Percentiles rank a stretch among this genome's conserved stretches.
These are phyloP conservation scores for Pammene aurita DNA, from an alignment of 2,888 invertebrate genomes.

Conservation along the genomic window DNA sequence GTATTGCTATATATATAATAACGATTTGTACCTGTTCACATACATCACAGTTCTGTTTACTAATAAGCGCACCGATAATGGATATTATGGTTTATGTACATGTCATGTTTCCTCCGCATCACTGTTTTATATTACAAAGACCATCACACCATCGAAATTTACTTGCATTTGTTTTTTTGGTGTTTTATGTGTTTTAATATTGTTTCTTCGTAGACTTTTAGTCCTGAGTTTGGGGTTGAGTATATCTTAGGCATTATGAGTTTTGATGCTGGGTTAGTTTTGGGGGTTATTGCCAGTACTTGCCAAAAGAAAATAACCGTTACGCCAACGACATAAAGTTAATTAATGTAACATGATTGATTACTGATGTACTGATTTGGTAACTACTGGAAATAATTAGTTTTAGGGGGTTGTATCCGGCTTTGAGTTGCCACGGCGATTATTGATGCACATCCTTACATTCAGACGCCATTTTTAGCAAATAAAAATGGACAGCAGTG, in stretches of 20 bases:
- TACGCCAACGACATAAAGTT: not conserved
- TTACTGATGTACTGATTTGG: not conserved
- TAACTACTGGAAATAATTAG: not conserved
- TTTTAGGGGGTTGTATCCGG: not conserved
- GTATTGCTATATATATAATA: constrained; percentile 52
- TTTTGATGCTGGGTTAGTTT: constrained; percentile 5
- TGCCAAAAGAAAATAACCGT: not conserved
- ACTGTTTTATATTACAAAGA: constrained; percentile 56
- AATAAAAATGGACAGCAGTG: no score
- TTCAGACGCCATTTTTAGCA: not conserved
- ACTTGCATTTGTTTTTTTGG: constrained; percentile 68
- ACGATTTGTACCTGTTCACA: constrained; percentile 47
- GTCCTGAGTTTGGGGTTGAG: constrained; percentile 41
- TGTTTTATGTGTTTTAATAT: constrained; percentile 53
- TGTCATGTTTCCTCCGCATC: constrained; percentile 35
- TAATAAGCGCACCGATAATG: constrained; percentile 44
- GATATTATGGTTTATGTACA: constrained; percentile 42
- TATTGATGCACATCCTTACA: constrained; percentile 1
- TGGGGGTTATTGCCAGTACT: not conserved
- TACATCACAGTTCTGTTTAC: constrained; percentile 45
- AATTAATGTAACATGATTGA: not conserved
- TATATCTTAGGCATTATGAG: constrained; percentile 18
- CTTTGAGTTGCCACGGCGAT: constrained; percentile 13
- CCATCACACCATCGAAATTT: constrained; percentile 82
- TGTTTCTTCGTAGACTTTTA: constrained; percentile 43